phyloP scores from a whole-genome alignment of 2,888 invertebrate species.

The Clanis bilineata region DNA sequence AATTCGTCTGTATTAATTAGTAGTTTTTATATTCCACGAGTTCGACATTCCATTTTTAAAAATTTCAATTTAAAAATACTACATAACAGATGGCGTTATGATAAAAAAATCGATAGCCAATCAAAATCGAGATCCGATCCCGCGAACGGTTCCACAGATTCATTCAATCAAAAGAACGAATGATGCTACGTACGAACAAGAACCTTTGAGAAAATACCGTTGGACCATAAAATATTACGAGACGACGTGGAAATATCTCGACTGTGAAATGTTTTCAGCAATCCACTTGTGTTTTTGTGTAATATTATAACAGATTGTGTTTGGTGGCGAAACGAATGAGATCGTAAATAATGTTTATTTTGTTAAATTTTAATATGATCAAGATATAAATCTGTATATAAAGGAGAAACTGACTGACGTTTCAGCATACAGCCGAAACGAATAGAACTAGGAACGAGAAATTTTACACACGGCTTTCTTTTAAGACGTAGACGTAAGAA shows the following conservation, averaged over 20 bases:
- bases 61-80: background rate
- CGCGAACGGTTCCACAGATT: background rate
- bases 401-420: too few species aligned
- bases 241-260: constrained; percentile 7
- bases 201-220: constrained; percentile 4
- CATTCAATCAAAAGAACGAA: constrained; percentile 13
- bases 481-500: too few species aligned
- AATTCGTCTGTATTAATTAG: too few species aligned
- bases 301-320: background rate
- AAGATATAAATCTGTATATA: too few species aligned
- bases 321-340: background rate
- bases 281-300: constrained; percentile 10
- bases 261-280: constrained; percentile 5
- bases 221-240: constrained; percentile 18
- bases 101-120: background rate
- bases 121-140: constrained; percentile 9
- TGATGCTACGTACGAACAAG: background rate
- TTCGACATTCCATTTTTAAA: background rate
- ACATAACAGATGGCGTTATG: constrained; percentile 5
- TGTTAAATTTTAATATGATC: background rate
- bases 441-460: too few species aligned
- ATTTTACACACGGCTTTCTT: too few species aligned
- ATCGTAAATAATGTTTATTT: background rate
- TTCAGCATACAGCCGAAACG: too few species aligned
- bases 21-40: too few species aligned